Percentiles rank a stretch among this genome's conserved stretches.
Evolutionary conservation across 2,888 invertebrate genomes (phyloP).

Genomic region (Hermaeophaga mercurialis): DNA sequence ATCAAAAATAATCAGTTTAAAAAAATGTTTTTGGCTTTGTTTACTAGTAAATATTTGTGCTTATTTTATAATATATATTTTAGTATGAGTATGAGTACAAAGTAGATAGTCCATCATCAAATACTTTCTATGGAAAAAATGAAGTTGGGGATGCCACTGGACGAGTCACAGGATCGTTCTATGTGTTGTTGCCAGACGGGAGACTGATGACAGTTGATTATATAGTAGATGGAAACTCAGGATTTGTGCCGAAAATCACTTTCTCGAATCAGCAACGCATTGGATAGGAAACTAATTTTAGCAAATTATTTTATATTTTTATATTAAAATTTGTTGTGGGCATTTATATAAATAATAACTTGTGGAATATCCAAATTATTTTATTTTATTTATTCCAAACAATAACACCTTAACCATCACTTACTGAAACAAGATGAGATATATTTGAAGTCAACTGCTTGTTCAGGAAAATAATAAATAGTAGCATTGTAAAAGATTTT

Average conservation of each 20-base stretch:
- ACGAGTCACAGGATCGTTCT: slow-evolving; percentile 69
- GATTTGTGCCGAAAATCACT: slow-evolving; percentile 72
- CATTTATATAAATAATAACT: too few species aligned
- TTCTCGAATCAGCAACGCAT: slow-evolving; percentile 54
- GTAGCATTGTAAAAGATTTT: too few species aligned
- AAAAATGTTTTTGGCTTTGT: too few species aligned
- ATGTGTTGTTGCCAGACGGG: slow-evolving; percentile 71
- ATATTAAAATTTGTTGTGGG: too few species aligned
- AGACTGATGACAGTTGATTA: slow-evolving; percentile 76
- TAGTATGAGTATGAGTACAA: slow-evolving; percentile 78
- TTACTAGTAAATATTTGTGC: background rate
- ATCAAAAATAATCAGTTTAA: too few species aligned
- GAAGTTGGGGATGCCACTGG: slow-evolving; percentile 70
- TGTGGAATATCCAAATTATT: too few species aligned
- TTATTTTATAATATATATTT: background rate
- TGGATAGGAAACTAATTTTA: background rate
- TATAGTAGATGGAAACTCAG: slow-evolving; percentile 72
- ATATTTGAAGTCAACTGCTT: too few species aligned
- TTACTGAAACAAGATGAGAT: background rate
- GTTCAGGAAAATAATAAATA: too few species aligned
- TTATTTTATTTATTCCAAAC: too few species aligned
- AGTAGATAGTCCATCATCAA: slow-evolving; percentile 72
- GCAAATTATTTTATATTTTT: background rate
- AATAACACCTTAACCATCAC: background rate
- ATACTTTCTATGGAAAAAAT: slow-evolving; percentile 71